Conservation (phyloP, 2,888 invertebrate genomes). For the Cataglyphis altisquamis region DNA sequence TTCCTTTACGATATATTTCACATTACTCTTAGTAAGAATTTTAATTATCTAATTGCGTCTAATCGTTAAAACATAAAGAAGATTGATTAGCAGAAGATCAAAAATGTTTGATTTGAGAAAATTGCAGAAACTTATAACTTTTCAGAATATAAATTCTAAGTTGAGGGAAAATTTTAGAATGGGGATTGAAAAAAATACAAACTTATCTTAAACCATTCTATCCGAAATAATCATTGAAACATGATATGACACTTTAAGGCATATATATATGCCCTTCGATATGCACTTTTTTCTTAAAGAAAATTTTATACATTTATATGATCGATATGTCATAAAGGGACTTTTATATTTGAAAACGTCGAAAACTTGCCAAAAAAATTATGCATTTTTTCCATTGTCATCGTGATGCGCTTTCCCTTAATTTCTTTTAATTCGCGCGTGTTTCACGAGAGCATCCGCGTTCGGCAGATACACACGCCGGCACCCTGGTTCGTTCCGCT, state of each 20-base stretch:
- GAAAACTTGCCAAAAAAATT: background rate
- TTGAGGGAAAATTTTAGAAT: background rate
- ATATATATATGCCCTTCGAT: background rate
- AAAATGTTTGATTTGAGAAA: background rate
- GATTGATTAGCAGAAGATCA: background rate
- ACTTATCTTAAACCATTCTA: background rate
- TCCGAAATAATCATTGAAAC: background rate
- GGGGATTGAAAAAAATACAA: background rate
- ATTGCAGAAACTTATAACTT: conserved; percentile 1
- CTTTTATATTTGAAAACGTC: background rate
- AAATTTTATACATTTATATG: background rate
- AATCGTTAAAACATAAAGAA: background rate
- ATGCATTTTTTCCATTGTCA: background rate
- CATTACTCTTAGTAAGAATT: background rate
- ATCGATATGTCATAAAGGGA: background rate
- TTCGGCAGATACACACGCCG: conserved; percentile 72
- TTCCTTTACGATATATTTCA: background rate
- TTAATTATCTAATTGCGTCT: background rate
- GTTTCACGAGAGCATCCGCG: conserved; percentile 4
- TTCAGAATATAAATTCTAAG: background rate
- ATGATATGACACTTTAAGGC: background rate
- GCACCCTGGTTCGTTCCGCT: conserved; percentile 62
- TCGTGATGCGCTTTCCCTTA: background rate
- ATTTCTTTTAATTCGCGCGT: conserved; percentile 8
- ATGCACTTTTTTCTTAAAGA: background rate